Evolutionary conservation across 2,888 invertebrate species (phyloP).

Genomic region (Chouioia cunea): DNA sequence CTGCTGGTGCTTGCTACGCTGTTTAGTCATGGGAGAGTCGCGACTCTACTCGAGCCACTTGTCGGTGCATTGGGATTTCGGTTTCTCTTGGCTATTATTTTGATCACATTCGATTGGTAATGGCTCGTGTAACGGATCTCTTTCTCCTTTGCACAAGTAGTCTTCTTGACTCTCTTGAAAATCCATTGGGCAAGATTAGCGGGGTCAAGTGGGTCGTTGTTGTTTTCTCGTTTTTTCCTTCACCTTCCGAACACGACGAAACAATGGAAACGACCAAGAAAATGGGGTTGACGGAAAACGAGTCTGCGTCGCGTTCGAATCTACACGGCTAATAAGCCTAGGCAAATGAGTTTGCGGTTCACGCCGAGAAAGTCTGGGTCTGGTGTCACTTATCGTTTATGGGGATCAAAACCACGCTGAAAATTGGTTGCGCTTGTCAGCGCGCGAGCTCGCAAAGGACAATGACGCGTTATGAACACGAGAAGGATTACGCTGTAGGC

Average conservation of each 20-base stretch:
- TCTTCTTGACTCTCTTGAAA: too few species aligned
- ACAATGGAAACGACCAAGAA: too few species aligned
- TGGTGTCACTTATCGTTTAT: background rate
- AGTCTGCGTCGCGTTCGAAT: background rate
- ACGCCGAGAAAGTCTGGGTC: conserved; percentile 49
- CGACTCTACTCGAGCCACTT: conserved; percentile 10
- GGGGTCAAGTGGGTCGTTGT: too few species aligned
- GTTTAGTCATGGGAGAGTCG: background rate
- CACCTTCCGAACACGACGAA: too few species aligned
- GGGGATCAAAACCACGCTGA: conserved; percentile 18
- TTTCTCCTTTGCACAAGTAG: too few species aligned
- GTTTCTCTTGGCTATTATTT: too few species aligned
- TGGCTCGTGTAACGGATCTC: too few species aligned
- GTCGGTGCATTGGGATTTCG: too few species aligned
- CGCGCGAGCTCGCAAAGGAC: background rate
- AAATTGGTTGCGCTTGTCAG: conserved; percentile 25
- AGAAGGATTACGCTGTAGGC: conserved; percentile 17
- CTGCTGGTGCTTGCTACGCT: background rate
- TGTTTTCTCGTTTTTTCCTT: too few species aligned
- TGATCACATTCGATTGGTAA: too few species aligned
- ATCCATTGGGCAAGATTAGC: too few species aligned
- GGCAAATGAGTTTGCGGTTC: conserved; percentile 55
- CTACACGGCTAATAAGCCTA: conserved; percentile 42
- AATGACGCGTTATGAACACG: background rate
- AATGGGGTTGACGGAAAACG: background rate